A percentile compares a stretch with the other conserved stretches of the same genome.
Evolutionary conservation across 1,140 invertebrate genomes (phyloP).

Genomic region (Hypsibius dujardini): DNA sequence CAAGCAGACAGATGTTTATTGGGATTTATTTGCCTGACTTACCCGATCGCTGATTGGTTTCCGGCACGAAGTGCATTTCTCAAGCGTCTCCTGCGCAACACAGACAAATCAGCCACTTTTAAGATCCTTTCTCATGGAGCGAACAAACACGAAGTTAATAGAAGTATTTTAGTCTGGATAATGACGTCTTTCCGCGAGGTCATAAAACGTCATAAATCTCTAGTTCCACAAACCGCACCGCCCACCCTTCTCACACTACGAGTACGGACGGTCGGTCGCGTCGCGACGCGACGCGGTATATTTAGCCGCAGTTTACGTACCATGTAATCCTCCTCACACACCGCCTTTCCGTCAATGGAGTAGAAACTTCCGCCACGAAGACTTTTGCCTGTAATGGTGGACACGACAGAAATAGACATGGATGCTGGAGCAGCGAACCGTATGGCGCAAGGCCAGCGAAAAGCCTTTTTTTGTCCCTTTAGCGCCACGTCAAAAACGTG

Average conservation of each 20-base stretch:
- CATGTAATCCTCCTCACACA: slow-evolving; percentile 83
- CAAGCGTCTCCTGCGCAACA: slow-evolving; percentile 56
- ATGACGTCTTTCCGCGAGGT: slow-evolving; percentile 14
- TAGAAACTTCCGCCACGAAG: slow-evolving; percentile 89
- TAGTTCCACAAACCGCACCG: neutral
- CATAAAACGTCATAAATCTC: slow-evolving; percentile 18
- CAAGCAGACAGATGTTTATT: neutral
- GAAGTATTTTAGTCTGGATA: slow-evolving; percentile 17
- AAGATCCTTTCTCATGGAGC: slow-evolving; percentile 13
- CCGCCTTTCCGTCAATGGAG: slow-evolving; percentile 74
- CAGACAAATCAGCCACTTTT: slow-evolving; percentile 23
- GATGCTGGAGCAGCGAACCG: neutral
- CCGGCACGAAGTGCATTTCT: slow-evolving; percentile 91
- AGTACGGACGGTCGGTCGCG: neutral
- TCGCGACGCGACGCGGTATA: too few species aligned
- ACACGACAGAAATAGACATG: neutral
- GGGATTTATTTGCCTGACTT: slow-evolving; percentile 22
- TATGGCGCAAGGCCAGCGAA: neutral
- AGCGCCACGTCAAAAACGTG: neutral
- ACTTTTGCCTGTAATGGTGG: slow-evolving; percentile 41
- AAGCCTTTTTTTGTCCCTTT: neutral
- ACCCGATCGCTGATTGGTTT: slow-evolving; percentile 68
- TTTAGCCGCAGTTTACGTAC: slow-evolving; percentile 33
- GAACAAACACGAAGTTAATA: slow-evolving; percentile 14
- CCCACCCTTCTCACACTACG: slow-evolving; percentile 19